Evolutionary conservation across 2,797 vertebrate genomes (phyloP).

Genomic region (Pseudopleuronectes americanus): DNA sequence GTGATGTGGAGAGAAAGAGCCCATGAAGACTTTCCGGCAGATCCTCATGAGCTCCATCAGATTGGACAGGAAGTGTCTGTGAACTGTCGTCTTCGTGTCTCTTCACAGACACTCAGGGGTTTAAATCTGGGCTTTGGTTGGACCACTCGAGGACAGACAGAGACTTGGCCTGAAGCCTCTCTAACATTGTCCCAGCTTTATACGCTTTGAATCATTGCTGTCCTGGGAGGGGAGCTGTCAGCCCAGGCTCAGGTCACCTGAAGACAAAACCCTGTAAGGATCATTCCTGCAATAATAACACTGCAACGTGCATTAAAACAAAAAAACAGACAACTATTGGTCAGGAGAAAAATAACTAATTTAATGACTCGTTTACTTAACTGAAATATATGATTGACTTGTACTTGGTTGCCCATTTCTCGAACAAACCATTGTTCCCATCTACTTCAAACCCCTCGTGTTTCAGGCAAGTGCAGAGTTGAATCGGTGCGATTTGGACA

Average conservation of each 20-base stretch:
- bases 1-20: background rate
- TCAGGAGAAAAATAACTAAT: background rate
- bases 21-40: too few relatives aligned
- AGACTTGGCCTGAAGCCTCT: background rate
- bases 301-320: background rate
- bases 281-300: background rate
- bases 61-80: too few relatives aligned
- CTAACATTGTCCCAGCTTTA: background rate
- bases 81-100: too few relatives aligned
- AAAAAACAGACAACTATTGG: background rate
- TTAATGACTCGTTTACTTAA: background rate
- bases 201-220: background rate
- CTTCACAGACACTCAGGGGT: too few relatives aligned
- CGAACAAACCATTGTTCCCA: too few relatives aligned
- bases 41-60: too few relatives aligned
- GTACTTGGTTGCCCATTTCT: too few relatives aligned
- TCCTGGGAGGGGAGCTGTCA: background rate
- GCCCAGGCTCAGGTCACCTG: background rate
- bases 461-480: too few relatives aligned
- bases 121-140: background rate
- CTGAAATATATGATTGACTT: background rate
- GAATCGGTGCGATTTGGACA: too few relatives aligned
- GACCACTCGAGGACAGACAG: background rate
- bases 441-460: too few relatives aligned
- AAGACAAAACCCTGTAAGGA: background rate